Conservation (phyloP, 1,140 invertebrate species). For the Himalopsyche phryganea region DNA sequence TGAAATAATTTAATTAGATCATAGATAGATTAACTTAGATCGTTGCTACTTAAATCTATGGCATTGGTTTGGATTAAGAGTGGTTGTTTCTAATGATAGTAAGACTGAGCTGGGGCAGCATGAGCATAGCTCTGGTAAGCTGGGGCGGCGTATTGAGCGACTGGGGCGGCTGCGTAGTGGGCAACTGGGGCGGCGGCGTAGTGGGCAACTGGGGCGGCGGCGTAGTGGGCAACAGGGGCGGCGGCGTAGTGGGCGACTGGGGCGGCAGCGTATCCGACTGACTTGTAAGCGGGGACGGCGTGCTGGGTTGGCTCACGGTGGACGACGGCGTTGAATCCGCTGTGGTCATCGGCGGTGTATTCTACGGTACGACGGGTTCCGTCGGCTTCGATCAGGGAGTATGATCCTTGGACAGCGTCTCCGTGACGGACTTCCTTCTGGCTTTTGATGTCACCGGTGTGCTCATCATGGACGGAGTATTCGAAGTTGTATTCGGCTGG, state of each 20-base stretch:
- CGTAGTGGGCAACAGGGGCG: slow-evolving; percentile 25
- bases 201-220: slow-evolving; percentile 33
- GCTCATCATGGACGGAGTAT: slow-evolving; percentile 54
- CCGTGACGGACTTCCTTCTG: slow-evolving; percentile 60
- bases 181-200: slow-evolving; percentile 33
- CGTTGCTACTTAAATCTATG: slow-evolving; percentile 23
- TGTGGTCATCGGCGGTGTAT: slow-evolving; percentile 69
- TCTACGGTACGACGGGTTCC: slow-evolving; percentile 67
- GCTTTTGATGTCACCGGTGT: slow-evolving; percentile 59
- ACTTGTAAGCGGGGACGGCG: slow-evolving; percentile 39
- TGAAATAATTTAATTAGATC: slow-evolving; percentile 24
- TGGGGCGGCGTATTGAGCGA: slow-evolving; percentile 5
- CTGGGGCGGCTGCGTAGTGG: slow-evolving; percentile 31
- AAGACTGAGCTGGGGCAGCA: slow-evolving; percentile 26
- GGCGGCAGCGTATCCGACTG: slow-evolving; percentile 41
- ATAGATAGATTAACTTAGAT: too few relatives aligned
- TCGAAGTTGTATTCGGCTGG: slow-evolving; percentile 52
- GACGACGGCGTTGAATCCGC: slow-evolving; percentile 67
- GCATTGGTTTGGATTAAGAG: neutral
- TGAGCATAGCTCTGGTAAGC: slow-evolving; percentile 11
- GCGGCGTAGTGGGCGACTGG: slow-evolving; percentile 25
- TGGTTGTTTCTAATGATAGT: slow-evolving; percentile 18
- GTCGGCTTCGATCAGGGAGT: slow-evolving; percentile 62
- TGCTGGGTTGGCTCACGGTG: slow-evolving; percentile 52
- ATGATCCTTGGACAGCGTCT: slow-evolving; percentile 56